Evolutionary conservation across 2,797 vertebrate species (phyloP).

Genomic region (Gallinago nigripennis): DNA sequence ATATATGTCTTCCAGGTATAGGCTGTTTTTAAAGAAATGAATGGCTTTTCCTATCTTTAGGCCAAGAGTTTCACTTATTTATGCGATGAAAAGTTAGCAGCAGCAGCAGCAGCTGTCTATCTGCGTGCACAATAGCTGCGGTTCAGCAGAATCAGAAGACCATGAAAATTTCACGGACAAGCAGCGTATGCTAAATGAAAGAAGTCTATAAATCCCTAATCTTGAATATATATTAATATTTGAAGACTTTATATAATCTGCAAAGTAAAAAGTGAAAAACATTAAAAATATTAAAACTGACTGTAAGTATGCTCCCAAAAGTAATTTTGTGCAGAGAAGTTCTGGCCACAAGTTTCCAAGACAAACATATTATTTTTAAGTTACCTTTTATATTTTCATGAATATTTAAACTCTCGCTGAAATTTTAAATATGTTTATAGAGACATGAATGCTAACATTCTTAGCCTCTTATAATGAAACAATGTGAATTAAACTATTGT

Average conservation of each 20-base stretch:
- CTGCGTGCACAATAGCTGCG: conserved; percentile 18
- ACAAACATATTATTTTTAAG: conserved; percentile 62
- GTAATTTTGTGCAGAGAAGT: conserved; percentile 50
- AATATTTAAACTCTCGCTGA: conserved; percentile 44
- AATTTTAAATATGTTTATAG: conserved; percentile 55
- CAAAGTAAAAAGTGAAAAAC: conserved; percentile 65
- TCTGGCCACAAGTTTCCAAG: conserved; percentile 49
- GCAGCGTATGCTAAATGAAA: conserved; percentile 13
- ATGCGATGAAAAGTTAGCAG: background rate
- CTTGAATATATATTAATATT: conserved; percentile 66
- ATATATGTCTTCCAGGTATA: background rate
- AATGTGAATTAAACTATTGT: background rate
- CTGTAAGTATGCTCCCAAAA: conserved; percentile 53
- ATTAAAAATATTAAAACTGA: conserved; percentile 72
- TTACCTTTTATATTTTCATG: conserved; percentile 55
- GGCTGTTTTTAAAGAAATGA: background rate
- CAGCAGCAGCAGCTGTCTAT: background rate
- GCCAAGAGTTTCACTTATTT: background rate
- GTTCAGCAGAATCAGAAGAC: conserved; percentile 50
- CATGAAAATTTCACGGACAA: conserved; percentile 49
- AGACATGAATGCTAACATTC: background rate
- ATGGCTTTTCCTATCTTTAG: background rate
- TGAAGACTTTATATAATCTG: conserved; percentile 54
- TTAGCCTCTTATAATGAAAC: conserved; percentile 22
- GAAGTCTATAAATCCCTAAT: conserved; percentile 53